These are phyloP conservation scores for Armadillidium nasatum DNA, from an alignment of 1,140 invertebrate genomes.

Conservation along the genomic window DNA sequence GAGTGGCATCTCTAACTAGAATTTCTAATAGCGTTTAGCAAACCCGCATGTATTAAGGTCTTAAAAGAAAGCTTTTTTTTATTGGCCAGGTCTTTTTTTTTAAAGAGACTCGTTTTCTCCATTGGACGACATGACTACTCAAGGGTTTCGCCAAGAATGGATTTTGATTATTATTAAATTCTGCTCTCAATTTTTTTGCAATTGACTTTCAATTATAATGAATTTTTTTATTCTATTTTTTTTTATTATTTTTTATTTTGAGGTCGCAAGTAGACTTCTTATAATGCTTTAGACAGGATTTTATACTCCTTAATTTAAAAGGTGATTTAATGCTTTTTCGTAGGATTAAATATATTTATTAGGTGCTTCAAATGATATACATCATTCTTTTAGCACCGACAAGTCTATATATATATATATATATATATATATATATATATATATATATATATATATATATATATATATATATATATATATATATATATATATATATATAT, in stretches of 20 bases:
- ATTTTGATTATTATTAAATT: neutral
- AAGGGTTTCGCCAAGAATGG: neutral
- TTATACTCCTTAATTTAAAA: too few species aligned
- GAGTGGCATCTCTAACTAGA: neutral
- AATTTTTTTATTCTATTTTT: neutral
- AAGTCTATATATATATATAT: conserved; percentile 4
- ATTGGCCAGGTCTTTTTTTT: neutral
- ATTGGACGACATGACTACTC: neutral
- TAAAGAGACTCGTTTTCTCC: neutral
- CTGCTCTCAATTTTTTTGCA: neutral
- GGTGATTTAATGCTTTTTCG: too few species aligned
- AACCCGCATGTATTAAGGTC: conserved; percentile 1
- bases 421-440: conserved; percentile 15
- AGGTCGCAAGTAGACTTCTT: too few species aligned
- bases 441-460: conserved; percentile 10
- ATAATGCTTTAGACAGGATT: too few species aligned
- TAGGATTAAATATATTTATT: too few species aligned
- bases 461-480: neutral
- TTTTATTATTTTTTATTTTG: too few species aligned
- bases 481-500: conserved; percentile 13
- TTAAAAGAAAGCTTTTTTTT: neutral
- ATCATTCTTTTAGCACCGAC: neutral
- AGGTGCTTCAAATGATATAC: too few species aligned
- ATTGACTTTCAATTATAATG: neutral
- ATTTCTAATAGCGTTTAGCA: conserved; percentile 7